Evolutionary conservation across 2,113 vertebrate genomes (phyloP).

Genomic region (Alouatta palliata): DNA sequence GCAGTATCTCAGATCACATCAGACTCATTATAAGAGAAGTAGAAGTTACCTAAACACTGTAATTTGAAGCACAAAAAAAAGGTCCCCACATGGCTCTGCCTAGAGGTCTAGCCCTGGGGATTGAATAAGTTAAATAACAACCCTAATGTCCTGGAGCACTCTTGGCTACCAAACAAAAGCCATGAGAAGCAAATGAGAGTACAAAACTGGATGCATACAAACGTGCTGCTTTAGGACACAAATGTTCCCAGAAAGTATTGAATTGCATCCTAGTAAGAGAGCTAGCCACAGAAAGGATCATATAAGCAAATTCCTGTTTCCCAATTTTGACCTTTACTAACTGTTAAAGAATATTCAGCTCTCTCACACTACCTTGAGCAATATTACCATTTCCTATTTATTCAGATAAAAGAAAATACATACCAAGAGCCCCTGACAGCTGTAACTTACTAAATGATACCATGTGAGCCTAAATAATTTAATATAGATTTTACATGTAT

Average conservation of each 20-base stretch:
- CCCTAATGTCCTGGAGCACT: not conserved
- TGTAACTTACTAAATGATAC: not conserved
- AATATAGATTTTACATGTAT: not conserved
- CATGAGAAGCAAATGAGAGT: not conserved
- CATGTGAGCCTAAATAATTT: not conserved
- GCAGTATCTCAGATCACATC: not conserved
- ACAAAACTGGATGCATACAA: not conserved
- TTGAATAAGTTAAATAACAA: not conserved
- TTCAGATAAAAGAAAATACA: not conserved
- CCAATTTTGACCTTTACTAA: not conserved
- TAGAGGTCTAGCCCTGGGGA: not conserved
- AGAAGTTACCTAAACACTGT: not conserved
- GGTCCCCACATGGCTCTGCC: not conserved
- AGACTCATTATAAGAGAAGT: not conserved
- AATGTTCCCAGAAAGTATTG: not conserved
- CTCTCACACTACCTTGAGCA: not conserved
- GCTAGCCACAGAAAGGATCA: not conserved
- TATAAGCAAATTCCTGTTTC: not conserved
- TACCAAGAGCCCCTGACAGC: not conserved
- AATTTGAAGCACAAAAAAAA: not conserved
- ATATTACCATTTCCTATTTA: not conserved
- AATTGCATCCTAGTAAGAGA: not conserved
- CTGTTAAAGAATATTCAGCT: not conserved
- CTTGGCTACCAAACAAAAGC: conserved; percentile 11
- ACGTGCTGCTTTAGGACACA: not conserved